Evolutionary conservation across 2,888 invertebrate genomes (phyloP), one percentile per base, ranked within the genome.

Genomic region (Campaea margaritaria): DNA sequence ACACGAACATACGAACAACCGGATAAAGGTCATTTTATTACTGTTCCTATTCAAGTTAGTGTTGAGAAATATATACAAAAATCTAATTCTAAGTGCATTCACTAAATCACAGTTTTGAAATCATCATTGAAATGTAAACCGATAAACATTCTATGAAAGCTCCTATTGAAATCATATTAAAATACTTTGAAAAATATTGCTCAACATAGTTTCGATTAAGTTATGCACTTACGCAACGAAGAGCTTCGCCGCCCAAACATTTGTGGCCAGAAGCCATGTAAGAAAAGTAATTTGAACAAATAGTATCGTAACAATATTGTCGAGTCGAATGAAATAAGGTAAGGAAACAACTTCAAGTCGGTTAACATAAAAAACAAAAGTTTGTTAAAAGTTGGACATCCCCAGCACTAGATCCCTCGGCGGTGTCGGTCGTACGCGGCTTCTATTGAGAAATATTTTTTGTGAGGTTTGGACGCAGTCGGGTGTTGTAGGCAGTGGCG

Each of bases 361-460:
- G 55, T 67, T 62, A 42, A 62, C 63, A 68, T 63, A 72, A 77
- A 71, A 77, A 75, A 75, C 72, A 75, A 76, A 80, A 72, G 69
- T 65, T 68, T 61, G 70, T 71, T 67, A 64, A 69, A 75, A 72
- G 67, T 74, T 75, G 67, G 73, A 72, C 65, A 78, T 78, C 76
- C 73, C 72, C 70, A 73, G 73, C 31, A 7, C 31, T 70, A 70
- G 73, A 75, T 72, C 74, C 73, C 66, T 72, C 73, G 71, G 72
- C 69, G 70, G 70, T 66, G 21, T n/a, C 74, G 70, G 61, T 68
- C 67, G 69, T 73, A 65, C 62, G 73, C 74, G 76, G 74, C 72
- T 74, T 65, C 74, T 76, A 76, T 79, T 76, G 73, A 74, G 69
- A 69, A 72, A 69, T 69, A 72, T 82, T 81, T 81, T 81, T 81